Evolutionary conservation across 2,888 invertebrate genomes (phyloP), one percentile per base, ranked within the genome.

Genomic region (Pollenia griseotomentosa): DNA sequence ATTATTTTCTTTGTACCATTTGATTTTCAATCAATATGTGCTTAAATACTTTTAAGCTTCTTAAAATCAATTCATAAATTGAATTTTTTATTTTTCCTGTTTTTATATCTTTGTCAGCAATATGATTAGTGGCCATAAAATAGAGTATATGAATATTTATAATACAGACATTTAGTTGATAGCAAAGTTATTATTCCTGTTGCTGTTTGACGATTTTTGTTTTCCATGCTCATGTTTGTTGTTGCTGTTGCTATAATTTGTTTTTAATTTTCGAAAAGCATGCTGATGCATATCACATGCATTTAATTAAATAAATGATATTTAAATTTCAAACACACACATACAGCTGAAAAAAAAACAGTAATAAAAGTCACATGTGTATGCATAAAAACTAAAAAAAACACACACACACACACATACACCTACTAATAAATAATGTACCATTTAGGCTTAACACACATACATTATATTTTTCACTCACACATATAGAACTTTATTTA

Each of bases 301-400:
- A 86, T 83, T 83, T 79, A 86, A 86, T 86, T 83, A 75, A 75
- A 79, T 70, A 79, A 86, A 79, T 83, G 55, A 83, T 79, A 57
- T 83, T 74, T 71, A 51, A 65, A 78, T 14, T 42, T 40, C 19
- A 65, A 3, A 59, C 61, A 42, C 19, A 42, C 55, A 68, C 9
- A 66, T 14, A 57, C 11, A 40, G 5, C 14, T n/a, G 33, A 9
- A 33, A 33, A 33, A 33, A 33, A 33, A 33, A 33, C 33, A 33
- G 33, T 33, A 33, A 33, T 33, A 6, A 33, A 33, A 33, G 33
- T 33, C 33, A n/a, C 51, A 4, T 70, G 12, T 23, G 14, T 66
- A n/a, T 46, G 14, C 8, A 48, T 4, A 33, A 11, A 14, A 33
- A 14, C 2, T 10, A 8, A 19, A 8, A 23, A 9, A 59, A 8